Percentiles rank a stretch among this genome's conserved stretches.
These are phyloP conservation scores for Donacobius atricapilla DNA, from an alignment of 2,113 vertebrate species.

Conservation along the genomic window DNA sequence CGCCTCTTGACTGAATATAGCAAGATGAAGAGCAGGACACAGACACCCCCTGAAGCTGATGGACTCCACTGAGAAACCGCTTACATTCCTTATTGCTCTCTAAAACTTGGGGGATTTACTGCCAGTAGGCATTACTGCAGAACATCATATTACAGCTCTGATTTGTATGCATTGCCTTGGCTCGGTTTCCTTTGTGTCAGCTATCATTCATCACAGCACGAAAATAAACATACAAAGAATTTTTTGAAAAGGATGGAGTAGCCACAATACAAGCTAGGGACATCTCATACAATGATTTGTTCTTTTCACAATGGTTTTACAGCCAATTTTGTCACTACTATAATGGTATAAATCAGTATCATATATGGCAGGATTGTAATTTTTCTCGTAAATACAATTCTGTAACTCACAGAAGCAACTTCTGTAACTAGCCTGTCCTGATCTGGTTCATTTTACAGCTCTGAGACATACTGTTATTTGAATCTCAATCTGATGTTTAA, in stretches of 20 bases:
- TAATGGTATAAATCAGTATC: background rate
- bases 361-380: background rate
- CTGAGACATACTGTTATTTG: background rate
- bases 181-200: background rate
- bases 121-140: background rate
- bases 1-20: background rate
- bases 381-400: background rate
- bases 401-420: background rate
- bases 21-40: background rate
- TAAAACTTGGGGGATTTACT: background rate
- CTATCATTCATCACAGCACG: slow-evolving; percentile 23
- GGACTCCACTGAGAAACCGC: background rate
- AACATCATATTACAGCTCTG: background rate
- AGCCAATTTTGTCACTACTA: background rate
- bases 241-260: background rate
- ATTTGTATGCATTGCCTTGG: slow-evolving; percentile 11
- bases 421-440: background rate
- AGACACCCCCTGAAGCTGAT: background rate
- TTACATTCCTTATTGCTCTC: background rate
- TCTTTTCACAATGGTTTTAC: background rate
- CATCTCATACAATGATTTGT: background rate
- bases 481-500: background rate
- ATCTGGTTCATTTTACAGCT: background rate
- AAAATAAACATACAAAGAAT: slow-evolving; percentile 33
- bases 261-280: background rate